Percentiles rank a stretch among this genome's conserved stretches.
These are phyloP conservation scores for Meloidogyne floridensis DNA, from an alignment of 1,140 invertebrate species.

Conservation along the genomic window DNA sequence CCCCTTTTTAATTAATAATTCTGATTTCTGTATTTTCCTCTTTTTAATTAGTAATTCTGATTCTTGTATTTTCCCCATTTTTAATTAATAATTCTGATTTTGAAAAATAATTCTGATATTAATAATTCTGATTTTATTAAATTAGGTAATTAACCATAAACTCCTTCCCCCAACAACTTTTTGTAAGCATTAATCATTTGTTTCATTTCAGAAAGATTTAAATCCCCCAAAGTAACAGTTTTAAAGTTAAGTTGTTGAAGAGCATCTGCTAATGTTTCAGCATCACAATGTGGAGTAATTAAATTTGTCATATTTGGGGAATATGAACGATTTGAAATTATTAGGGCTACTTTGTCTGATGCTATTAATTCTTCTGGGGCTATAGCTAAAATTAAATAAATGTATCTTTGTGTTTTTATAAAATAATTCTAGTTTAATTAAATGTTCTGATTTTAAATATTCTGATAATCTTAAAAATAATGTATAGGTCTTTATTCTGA, in stretches of 20 bases:
- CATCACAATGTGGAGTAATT: slow-evolving; percentile 67
- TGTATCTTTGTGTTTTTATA: too few relatives aligned
- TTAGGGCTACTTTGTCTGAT: slow-evolving; percentile 68
- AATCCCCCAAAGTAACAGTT: slow-evolving; percentile 68
- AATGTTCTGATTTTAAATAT: too few relatives aligned
- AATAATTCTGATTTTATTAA: neutral
- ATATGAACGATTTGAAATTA: slow-evolving; percentile 68
- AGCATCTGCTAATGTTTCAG: slow-evolving; percentile 59
- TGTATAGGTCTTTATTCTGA: too few relatives aligned
- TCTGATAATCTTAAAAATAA: too few relatives aligned
- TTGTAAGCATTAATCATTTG: slow-evolving; percentile 67
- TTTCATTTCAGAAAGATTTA: slow-evolving; percentile 67
- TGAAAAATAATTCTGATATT: too few relatives aligned
- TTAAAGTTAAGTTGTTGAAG: slow-evolving; percentile 67
- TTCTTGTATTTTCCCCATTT: neutral
- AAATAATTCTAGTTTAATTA: too few relatives aligned
- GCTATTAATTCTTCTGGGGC: slow-evolving; percentile 58
- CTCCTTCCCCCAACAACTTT: slow-evolving; percentile 66
- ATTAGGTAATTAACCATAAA: slow-evolving; percentile 67
- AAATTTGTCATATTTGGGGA: slow-evolving; percentile 62
- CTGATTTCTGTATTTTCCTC: too few relatives aligned
- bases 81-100: too few relatives aligned
- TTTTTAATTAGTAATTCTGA: neutral
- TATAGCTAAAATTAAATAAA: slow-evolving; percentile 12
- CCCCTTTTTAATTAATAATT: too few relatives aligned